Conservation (phyloP, 2,113 vertebrate species). For the Solea solea region DNA sequence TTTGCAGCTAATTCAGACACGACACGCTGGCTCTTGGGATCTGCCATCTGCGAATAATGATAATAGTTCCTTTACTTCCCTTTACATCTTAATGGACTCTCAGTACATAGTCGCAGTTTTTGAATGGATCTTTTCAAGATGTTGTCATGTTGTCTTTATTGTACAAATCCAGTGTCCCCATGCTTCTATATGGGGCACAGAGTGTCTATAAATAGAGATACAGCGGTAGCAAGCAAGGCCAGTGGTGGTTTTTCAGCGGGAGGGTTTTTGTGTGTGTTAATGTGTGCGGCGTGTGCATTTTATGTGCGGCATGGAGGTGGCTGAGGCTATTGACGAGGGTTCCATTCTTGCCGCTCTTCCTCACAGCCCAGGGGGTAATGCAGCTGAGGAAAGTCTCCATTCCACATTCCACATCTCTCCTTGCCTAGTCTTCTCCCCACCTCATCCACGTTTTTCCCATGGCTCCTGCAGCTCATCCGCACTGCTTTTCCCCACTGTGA, state of each 20-base stretch:
- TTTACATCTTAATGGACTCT: conserved; percentile 6
- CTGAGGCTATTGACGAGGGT: conserved; percentile 58
- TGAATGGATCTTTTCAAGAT: not conserved
- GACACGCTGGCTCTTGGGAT: conserved; percentile 7
- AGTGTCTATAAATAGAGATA: conserved; percentile 70
- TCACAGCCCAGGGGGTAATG: conserved; percentile 43
- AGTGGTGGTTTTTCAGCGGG: conserved; percentile 39
- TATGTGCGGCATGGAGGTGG: conserved; percentile 36
- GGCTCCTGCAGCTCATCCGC: conserved; percentile 48
- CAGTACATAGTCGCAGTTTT: conserved; percentile 8
- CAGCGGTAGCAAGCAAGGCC: conserved; percentile 34
- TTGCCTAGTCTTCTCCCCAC: conserved; percentile 14
- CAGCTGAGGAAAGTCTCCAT: conserved; percentile 52
- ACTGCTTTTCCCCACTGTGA: conserved; percentile 49
- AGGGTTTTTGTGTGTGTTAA: conserved; percentile 1
- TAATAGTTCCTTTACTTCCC: not conserved
- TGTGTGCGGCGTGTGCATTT: conserved; percentile 10
- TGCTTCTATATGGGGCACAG: conserved; percentile 69
- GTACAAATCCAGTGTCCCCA: conserved; percentile 56
- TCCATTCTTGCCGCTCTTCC: conserved; percentile 17
- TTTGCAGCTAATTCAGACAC: conserved; percentile 27
- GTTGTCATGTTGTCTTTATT: conserved; percentile 29
- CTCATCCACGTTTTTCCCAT: conserved; percentile 45
- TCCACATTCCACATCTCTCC: conserved; percentile 48
- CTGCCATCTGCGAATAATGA: not conserved